Evolutionary conservation across 2,113 vertebrate species (phyloP).

Genomic region (Platichthys flesus): DNA sequence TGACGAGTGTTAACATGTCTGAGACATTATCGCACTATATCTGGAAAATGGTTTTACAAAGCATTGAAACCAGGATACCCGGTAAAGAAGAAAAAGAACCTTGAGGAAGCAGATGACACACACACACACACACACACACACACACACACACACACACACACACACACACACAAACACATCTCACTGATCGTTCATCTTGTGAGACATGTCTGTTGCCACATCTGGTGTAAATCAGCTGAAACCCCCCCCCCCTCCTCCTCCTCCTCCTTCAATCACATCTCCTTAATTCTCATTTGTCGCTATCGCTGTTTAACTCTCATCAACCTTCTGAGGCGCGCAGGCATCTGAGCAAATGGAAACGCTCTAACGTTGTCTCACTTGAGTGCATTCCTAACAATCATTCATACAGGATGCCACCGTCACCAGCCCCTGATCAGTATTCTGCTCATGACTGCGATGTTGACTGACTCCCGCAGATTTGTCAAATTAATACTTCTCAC

Average conservation of each 20-base stretch:
- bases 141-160: conserved; percentile 6
- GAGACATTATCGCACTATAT: background rate
- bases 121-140: background rate
- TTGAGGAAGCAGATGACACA: background rate
- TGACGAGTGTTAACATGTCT: background rate
- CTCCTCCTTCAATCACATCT: conserved; percentile 8
- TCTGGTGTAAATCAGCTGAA: conserved; percentile 23
- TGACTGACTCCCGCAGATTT: conserved; percentile 25
- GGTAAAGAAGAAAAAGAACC: conserved; percentile 1
- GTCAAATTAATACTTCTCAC: conserved; percentile 24
- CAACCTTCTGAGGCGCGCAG: conserved; percentile 3
- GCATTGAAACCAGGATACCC: background rate
- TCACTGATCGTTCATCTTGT: conserved; percentile 33
- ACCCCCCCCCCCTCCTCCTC: background rate
- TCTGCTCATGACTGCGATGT: conserved; percentile 4
- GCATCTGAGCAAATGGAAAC: background rate
- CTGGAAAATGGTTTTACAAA: background rate
- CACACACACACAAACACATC: too few species aligned
- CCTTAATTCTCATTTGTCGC: conserved; percentile 8
- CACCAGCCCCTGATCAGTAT: conserved; percentile 19
- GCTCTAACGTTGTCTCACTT: conserved; percentile 4
- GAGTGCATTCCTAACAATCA: conserved; percentile 21
- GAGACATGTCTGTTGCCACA: conserved; percentile 28
- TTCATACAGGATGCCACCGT: conserved; percentile 1
- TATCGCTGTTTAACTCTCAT: conserved; percentile 13